Evolutionary conservation across 2,888 invertebrate species (phyloP), one percentile per base, ranked within the genome.

Genomic region (Lycaena phlaeas): DNA sequence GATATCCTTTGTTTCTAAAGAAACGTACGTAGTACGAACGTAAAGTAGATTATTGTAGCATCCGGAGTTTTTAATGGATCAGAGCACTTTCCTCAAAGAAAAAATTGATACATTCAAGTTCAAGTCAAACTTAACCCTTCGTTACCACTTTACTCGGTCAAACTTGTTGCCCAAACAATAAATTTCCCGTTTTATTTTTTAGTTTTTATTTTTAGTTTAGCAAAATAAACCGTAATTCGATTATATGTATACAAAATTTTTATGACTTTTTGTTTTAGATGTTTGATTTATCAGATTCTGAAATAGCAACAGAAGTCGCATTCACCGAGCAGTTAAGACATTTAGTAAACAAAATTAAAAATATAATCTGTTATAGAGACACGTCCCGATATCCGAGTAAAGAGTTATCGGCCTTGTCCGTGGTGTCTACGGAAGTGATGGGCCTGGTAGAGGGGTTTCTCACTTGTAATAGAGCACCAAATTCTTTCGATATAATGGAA

Each of bases 291-390:
- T 86, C 89, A 40, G 87, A 90, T 48, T 88, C 87, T 4, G 84
- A 86, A 56, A 73, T 92, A 15, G 88, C 89, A 37, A 86, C 86
- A 0, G 90, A 92, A 68, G 86, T 92, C n/a, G 84, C 86, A 43
- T 92, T 90, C 62, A 89, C 90, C 14, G 88, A 91, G 64, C 88
- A 89, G 47, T 77, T 92, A 36, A 84, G 84, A 14, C 75, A 81
- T 54, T 59, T 85, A 36, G 75, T 85, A n/a, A 70, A 77, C 0
- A 84, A 85, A 57, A 81, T 85, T 36, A 85, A 85, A 54, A 84
- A 84, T 43, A 79, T 79, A 6, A 72, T 79, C 45, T 74, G 79
- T 45, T 84, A 81, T 49, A 64, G 73, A 57, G 78, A 74, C 41
- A 76, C 76, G 47, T 69, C 75, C 12, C 69, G 76, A 4, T 81